Conservation (phyloP, 2,113 vertebrate species). For the Desmodus rotundus region DNA sequence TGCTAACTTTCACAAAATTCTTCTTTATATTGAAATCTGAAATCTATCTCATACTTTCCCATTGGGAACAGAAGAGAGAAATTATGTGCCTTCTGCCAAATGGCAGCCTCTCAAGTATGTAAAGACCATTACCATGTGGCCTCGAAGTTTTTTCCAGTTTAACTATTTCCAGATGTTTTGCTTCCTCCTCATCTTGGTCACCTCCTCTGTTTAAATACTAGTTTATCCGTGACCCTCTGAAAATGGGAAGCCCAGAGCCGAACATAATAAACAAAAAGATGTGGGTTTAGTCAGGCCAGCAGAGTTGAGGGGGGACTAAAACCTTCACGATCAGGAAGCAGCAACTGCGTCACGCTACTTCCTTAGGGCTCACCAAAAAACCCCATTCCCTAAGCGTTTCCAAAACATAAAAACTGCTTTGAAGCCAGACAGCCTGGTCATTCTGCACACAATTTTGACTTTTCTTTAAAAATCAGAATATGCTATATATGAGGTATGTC, state of each 20-base stretch:
- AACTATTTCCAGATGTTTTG: constrained; percentile 50
- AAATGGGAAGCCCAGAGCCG: constrained; percentile 33
- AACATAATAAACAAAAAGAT: constrained; percentile 6
- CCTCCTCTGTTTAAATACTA: constrained; percentile 37
- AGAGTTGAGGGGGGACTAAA: background rate
- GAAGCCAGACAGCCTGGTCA: background rate
- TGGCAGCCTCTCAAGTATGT: constrained; percentile 6
- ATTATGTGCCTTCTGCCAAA: constrained; percentile 29
- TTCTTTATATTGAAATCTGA: constrained; percentile 31
- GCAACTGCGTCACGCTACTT: background rate
- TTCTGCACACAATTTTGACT: background rate
- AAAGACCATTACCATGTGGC: constrained; percentile 6
- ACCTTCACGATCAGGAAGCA: background rate
- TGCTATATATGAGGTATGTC: background rate
- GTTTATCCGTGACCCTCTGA: constrained; percentile 41
- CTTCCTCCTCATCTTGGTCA: constrained; percentile 44
- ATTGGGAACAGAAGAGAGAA: background rate
- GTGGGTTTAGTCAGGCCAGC: background rate
- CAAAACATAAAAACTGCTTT: background rate
- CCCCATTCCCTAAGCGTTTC: background rate
- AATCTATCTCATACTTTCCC: background rate
- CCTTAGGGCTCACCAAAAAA: background rate
- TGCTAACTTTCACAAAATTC: constrained; percentile 44
- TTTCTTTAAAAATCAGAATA: background rate
- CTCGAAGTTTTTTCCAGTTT: background rate